Conservation (phyloP, 1,140 invertebrate genomes). For the Episyrphus balteatus region DNA sequence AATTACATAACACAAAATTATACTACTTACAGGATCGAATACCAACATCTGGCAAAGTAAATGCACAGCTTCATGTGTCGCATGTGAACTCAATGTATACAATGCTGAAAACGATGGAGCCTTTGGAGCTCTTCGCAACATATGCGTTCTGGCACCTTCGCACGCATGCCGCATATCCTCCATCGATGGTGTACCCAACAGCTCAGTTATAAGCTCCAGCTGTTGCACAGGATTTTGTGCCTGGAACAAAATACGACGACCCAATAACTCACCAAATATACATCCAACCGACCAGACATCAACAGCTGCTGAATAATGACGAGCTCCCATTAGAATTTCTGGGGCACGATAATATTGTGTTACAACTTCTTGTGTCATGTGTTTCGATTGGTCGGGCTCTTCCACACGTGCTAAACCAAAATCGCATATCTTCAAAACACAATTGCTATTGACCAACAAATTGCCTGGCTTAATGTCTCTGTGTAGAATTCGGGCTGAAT, state of each 20-base stretch:
- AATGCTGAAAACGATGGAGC: constrained; percentile 79
- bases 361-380: constrained; percentile 98
- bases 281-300: constrained; percentile 99
- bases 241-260: constrained; percentile 93
- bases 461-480: constrained; percentile 99
- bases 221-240: constrained; percentile 90
- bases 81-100: constrained; percentile 83
- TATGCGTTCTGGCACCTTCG: constrained; percentile 88
- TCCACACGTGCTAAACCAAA: constrained; percentile 89
- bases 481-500: constrained; percentile 94
- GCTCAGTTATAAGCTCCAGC: constrained; percentile 93
- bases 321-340: constrained; percentile 95
- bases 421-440: constrained; percentile 98
- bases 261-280: constrained; percentile 94
- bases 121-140: constrained; percentile 79
- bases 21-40: constrained; percentile 78
- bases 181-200: constrained; percentile 90
- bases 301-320: constrained; percentile 92
- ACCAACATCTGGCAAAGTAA: constrained; percentile 95
- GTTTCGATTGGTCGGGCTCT: constrained; percentile 79
- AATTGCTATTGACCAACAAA: constrained; percentile 96
- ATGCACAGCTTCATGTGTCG: constrained; percentile 95
- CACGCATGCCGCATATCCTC: constrained; percentile 95
- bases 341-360: constrained; percentile 98
- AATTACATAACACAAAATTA: constrained; percentile 23